A percentile compares a stretch with the other conserved stretches of the same genome.
phyloP scores from a whole-genome alignment of 2,888 invertebrate species.

The Euplagia quadripunctaria region DNA sequence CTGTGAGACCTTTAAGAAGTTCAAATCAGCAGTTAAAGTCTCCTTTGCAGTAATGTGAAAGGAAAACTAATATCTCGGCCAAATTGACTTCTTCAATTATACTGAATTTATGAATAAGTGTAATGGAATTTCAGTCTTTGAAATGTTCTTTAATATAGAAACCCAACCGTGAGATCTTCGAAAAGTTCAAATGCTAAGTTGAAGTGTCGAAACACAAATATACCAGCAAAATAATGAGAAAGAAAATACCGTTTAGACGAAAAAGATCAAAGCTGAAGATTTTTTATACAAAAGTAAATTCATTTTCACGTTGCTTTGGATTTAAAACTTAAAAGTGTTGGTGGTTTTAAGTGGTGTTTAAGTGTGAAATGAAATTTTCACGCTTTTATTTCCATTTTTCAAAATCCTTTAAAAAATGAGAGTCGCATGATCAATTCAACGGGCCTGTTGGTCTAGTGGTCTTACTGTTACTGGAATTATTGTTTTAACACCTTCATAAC shows the following conservation, averaged over 20 bases:
- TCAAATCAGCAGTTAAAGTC: too few relatives aligned
- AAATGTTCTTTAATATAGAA: not conserved
- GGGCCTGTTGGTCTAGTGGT: too few relatives aligned
- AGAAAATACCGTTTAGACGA: not conserved
- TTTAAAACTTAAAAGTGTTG: conserved; percentile 6
- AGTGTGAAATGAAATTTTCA: conserved; percentile 2
- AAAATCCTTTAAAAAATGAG: too few relatives aligned
- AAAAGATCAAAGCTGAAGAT: not conserved
- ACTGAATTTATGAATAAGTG: not conserved
- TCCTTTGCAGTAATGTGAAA: not conserved
- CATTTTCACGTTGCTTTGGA: conserved; percentile 2
- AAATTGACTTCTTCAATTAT: not conserved
- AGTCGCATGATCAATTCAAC: too few relatives aligned
- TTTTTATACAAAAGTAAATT: not conserved
- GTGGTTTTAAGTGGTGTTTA: conserved; percentile 2
- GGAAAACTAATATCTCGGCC: not conserved
- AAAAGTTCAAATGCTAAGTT: not conserved
- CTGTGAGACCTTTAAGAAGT: too few relatives aligned
- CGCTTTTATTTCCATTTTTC: not conserved
- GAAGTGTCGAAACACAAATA: not conserved
- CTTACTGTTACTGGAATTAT: too few relatives aligned
- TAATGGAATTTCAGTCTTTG: not conserved
- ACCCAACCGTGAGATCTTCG: not conserved
- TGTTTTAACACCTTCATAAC: too few relatives aligned
- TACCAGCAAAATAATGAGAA: not conserved